Evolutionary conservation across 2,113 vertebrate species (phyloP).

Genomic region (Melanotaenia duboulayi): DNA sequence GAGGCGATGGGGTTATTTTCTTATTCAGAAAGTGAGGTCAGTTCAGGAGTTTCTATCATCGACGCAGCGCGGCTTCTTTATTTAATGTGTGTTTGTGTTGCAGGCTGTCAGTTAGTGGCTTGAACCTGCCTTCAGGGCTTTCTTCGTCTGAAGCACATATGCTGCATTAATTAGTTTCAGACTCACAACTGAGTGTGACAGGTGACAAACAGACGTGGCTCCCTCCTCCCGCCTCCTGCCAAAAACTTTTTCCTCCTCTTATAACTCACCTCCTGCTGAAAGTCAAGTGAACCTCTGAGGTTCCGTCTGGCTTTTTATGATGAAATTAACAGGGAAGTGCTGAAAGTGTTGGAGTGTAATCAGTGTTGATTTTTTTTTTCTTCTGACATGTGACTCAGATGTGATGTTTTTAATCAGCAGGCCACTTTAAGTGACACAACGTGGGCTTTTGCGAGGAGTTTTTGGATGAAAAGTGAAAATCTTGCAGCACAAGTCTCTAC

Average conservation of each 20-base stretch:
- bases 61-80: neutral
- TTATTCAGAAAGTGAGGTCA: neutral
- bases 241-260: conserved; percentile 31
- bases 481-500: no score
- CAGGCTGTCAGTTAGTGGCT: conserved; percentile 12
- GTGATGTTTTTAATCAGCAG: conserved; percentile 29
- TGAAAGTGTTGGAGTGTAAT: conserved; percentile 49
- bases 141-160: conserved; percentile 68
- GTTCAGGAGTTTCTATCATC: neutral
- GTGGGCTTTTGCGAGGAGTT: no score
- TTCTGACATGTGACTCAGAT: conserved; percentile 32
- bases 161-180: conserved; percentile 77
- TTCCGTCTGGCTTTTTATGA: conserved; percentile 53
- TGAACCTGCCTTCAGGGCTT: conserved; percentile 50
- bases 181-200: conserved; percentile 55
- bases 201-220: conserved; percentile 45
- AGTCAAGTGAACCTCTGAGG: conserved; percentile 56
- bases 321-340: conserved; percentile 34
- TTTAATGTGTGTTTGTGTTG: conserved; percentile 20
- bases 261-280: conserved; percentile 52
- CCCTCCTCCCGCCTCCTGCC: neutral
- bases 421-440: no score
- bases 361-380: conserved; percentile 15
- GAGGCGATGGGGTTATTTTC: no score
- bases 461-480: neutral